phyloP scores from a whole-genome alignment of 2,797 vertebrate species.

The Menidia menidia region DNA sequence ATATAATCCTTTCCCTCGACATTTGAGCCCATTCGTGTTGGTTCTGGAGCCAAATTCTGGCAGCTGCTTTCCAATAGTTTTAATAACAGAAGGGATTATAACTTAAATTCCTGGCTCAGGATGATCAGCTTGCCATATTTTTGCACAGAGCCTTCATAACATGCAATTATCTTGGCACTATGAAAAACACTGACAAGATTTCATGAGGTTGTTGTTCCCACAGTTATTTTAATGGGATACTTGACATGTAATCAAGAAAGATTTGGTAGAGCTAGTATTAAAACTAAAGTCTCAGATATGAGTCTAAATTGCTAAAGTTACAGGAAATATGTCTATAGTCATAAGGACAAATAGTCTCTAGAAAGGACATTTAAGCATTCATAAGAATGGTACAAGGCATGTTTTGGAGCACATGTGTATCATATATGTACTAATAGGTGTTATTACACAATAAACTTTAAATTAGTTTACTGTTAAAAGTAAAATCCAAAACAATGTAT shows the following conservation, averaged over 20 bases:
- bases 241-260: conserved; percentile 38
- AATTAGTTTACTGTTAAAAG: conserved; percentile 14
- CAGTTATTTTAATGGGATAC: conserved; percentile 38
- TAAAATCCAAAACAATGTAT: conserved; percentile 36
- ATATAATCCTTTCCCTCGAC: background rate
- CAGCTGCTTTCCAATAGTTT: conserved; percentile 11
- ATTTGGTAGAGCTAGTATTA: conserved; percentile 32
- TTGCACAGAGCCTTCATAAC: conserved; percentile 28
- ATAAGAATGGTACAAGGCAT: conserved; percentile 8
- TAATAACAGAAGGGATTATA: conserved; percentile 25
- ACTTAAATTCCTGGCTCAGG: conserved; percentile 17
- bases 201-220: conserved; percentile 35
- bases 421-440: conserved; percentile 3
- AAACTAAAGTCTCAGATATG: conserved; percentile 21
- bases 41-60: conserved; percentile 6
- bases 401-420: conserved; percentile 9
- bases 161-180: conserved; percentile 39
- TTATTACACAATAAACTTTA: conserved; percentile 9
- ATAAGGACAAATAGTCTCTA: conserved; percentile 16
- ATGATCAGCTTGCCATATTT: conserved; percentile 34
- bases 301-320: conserved; percentile 6
- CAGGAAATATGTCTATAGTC: conserved; percentile 10
- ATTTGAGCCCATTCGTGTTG: background rate
- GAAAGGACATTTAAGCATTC: conserved; percentile 11
- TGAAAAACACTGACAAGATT: conserved; percentile 21